Evolutionary conservation across 2,888 invertebrate species (phyloP).

Genomic region (Amphimallon solstitiale): DNA sequence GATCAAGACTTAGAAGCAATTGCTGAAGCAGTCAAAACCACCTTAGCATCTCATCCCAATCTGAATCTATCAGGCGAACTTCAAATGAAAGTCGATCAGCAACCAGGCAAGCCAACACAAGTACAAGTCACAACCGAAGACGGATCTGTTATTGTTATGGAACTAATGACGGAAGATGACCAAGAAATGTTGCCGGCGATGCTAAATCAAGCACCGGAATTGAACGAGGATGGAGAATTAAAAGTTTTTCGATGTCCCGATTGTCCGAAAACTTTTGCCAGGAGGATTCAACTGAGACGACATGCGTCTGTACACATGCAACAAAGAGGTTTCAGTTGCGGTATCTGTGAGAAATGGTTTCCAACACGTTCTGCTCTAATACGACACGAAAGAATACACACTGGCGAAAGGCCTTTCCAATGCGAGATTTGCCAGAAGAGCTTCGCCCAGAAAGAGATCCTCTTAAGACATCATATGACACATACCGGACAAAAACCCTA

Average conservation of each 20-base stretch:
- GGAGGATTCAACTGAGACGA: constrained; percentile 69
- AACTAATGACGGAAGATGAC: constrained; percentile 60
- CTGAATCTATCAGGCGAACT: constrained; percentile 58
- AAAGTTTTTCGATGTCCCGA: constrained; percentile 70
- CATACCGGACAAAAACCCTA: constrained; percentile 73
- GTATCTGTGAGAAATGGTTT: constrained; percentile 75
- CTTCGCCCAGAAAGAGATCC: constrained; percentile 80
- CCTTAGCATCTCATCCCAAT: constrained; percentile 57
- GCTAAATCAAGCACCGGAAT: constrained; percentile 16
- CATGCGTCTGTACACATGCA: constrained; percentile 72
- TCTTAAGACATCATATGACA: constrained; percentile 70
- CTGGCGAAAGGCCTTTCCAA: constrained; percentile 68
- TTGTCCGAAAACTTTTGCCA: constrained; percentile 72
- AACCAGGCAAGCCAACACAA: constrained; percentile 59
- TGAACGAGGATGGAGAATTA: constrained; percentile 60
- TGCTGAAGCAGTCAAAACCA: constrained; percentile 63
- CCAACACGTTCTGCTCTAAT: constrained; percentile 74
- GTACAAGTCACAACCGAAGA: constrained; percentile 64
- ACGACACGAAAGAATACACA: constrained; percentile 76
- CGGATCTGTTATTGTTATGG: constrained; percentile 64
- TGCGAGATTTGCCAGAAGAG: constrained; percentile 69
- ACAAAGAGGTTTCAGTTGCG: constrained; percentile 68
- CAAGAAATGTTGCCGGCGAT: constrained; percentile 42
- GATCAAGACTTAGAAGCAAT: constrained; percentile 60
- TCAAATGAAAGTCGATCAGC: constrained; percentile 51